Conservation (phyloP, 1,140 invertebrate genomes). For the Papilio polyxenes region DNA sequence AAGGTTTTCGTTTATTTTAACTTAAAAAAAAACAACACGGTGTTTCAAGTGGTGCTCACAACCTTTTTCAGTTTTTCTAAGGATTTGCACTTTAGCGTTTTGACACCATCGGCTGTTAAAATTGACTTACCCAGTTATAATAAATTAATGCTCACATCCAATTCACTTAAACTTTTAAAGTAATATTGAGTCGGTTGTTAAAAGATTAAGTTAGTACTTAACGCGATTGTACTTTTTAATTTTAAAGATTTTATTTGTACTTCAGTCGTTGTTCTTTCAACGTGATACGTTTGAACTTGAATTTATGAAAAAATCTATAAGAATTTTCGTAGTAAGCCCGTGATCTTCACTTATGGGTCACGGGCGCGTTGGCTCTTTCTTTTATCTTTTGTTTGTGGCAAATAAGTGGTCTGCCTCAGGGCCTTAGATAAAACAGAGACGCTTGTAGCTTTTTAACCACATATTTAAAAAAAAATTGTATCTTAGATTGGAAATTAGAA, state of each 20-base stretch:
- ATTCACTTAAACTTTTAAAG: background rate
- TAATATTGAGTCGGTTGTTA: background rate
- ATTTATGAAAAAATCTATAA: background rate
- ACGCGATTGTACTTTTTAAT: too few relatives aligned
- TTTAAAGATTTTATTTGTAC: background rate
- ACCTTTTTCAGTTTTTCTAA: background rate
- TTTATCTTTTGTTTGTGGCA: constrained; percentile 14
- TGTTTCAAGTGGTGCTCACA: background rate
- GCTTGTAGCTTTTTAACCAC: background rate
- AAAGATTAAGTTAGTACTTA: too few relatives aligned
- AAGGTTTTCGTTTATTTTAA: background rate
- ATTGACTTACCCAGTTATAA: background rate
- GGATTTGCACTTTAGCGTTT: background rate
- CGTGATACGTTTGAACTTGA: background rate
- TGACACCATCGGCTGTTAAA: background rate
- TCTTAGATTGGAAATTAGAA: background rate
- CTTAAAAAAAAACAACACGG: background rate
- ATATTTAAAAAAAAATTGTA: background rate
- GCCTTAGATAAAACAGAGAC: background rate
- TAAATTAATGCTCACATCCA: background rate
- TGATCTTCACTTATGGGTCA: constrained; percentile 14
- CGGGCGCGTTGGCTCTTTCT: background rate
- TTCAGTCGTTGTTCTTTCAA: background rate
- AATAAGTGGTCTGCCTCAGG: background rate
- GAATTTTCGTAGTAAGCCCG: background rate